Percentiles rank a stretch among this genome's conserved stretches.
Conservation (phyloP, 2,888 invertebrate species). For the Aleiodes testaceus region DNA sequence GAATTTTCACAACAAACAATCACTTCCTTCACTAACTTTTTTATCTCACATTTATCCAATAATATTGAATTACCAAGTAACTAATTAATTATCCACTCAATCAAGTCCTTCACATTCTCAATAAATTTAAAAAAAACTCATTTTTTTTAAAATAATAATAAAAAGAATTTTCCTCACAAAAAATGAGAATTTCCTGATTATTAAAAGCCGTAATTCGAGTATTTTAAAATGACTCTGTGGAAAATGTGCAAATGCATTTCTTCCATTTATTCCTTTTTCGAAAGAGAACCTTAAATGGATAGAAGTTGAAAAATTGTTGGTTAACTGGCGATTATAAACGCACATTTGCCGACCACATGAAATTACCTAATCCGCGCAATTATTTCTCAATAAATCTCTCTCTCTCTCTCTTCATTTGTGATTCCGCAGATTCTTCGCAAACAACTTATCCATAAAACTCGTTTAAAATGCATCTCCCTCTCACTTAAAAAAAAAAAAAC, state of each 20-base stretch:
- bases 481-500: background rate
- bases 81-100: too few relatives aligned
- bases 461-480: background rate
- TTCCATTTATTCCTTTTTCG: background rate
- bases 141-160: too few relatives aligned
- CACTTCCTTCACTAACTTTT: too few relatives aligned
- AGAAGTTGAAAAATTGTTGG: slow-evolving; percentile 12
- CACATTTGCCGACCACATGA: slow-evolving; percentile 28
- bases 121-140: too few relatives aligned
- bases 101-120: too few relatives aligned
- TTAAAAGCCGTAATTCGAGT: background rate
- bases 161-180: background rate
- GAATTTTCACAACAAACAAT: too few relatives aligned
- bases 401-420: slow-evolving; percentile 1
- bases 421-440: slow-evolving; percentile 7
- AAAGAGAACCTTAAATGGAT: slow-evolving; percentile 12
- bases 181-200: background rate
- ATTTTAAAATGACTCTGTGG: background rate
- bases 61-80: too few relatives aligned
- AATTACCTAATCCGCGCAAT: slow-evolving; percentile 36
- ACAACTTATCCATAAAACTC: slow-evolving; percentile 1
- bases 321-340: slow-evolving; percentile 6
- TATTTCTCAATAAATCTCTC: slow-evolving; percentile 32
- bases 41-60: too few relatives aligned
- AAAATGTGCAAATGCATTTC: background rate